These are phyloP conservation scores for Drosophila suzukii DNA, from an alignment of 1,140 invertebrate genomes.

Conservation along the genomic window DNA sequence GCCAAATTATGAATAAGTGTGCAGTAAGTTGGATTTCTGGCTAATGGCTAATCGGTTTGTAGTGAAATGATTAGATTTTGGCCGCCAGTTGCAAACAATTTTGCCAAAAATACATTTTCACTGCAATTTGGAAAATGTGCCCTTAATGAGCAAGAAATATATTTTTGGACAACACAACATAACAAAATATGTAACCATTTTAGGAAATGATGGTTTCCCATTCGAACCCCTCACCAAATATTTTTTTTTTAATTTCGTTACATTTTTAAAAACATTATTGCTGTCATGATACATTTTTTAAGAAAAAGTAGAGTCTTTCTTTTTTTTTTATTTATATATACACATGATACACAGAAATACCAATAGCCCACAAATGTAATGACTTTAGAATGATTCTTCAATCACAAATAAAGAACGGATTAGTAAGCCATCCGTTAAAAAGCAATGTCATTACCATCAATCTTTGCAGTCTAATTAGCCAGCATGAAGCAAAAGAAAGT, in stretches of 20 bases:
- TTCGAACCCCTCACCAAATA: too few relatives aligned
- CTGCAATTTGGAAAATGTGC: too few relatives aligned
- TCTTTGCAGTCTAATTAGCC: slow-evolving; percentile 14
- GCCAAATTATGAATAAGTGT: slow-evolving; percentile 38
- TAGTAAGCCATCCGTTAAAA: not conserved
- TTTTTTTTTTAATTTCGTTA: too few relatives aligned
- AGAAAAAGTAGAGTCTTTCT: not conserved
- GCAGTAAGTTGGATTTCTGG: slow-evolving; percentile 12
- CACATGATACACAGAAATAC: too few relatives aligned
- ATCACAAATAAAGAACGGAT: not conserved
- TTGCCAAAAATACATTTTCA: not conserved
- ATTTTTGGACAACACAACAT: too few relatives aligned
- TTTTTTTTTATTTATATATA: not conserved
- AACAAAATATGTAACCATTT: too few relatives aligned
- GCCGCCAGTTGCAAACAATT: too few relatives aligned
- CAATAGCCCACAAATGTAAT: too few relatives aligned
- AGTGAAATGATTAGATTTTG: slow-evolving; percentile 20
- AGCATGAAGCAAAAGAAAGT: slow-evolving; percentile 23
- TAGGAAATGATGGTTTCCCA: too few relatives aligned
- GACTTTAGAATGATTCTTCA: not conserved
- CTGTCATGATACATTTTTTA: too few relatives aligned
- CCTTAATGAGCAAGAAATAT: too few relatives aligned
- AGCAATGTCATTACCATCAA: not conserved
- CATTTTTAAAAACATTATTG: too few relatives aligned
- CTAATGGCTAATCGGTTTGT: slow-evolving; percentile 21